Base-by-base conservation (phyloP, 2,113 vertebrate genomes). In the Sialia sialis region DNA sequence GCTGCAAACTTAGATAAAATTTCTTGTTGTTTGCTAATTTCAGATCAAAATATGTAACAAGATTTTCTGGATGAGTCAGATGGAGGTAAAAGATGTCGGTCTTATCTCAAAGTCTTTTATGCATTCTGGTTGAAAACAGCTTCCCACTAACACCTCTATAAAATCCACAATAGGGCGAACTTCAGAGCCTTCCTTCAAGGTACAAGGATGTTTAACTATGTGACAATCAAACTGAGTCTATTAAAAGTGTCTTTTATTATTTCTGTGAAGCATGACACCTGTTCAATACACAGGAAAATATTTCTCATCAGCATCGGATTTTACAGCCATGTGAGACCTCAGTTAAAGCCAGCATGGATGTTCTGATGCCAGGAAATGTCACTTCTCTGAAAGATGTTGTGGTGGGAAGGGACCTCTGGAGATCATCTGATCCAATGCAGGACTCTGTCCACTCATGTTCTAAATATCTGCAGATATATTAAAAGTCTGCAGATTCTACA, bases 1-100 rank as follows among this genome's bases (percentile, higher is more conserved):
- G 82, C 26, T 85, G 59, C 49, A 84, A 54, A 41, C 74, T 76
- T 85, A 46, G 49, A 80, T 88, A 96, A 91, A 83, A 68, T 91
- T 89, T 22, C 51, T 58, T 87, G 49, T 36, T 89, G 87, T 85
- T 96, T 82, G 82, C 20, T 94, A 54, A 79, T 88, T 91, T 75
- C 74, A 91, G 38, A 89, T 66, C 44, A 94, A 91, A 95, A 76
- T 41, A 75, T 21, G 6, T 58, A 68, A 64, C 66, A 69, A 72
- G 44, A 16, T 76, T 69, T 91, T 89, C 79, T 87, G 54, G 38
- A 48, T 85, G 70, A 95, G 63, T 85, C 77, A 87, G 41, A 49
- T 30, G 38, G 58, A 79, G 6, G 63, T 76, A 79, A 78, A 93
- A 67, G 27, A 13, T 1, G 1, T 70, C 0, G 0, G 41, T 64